phyloP scores from a whole-genome alignment of 2,888 invertebrate species.

The Cryptocephalus moraei region DNA sequence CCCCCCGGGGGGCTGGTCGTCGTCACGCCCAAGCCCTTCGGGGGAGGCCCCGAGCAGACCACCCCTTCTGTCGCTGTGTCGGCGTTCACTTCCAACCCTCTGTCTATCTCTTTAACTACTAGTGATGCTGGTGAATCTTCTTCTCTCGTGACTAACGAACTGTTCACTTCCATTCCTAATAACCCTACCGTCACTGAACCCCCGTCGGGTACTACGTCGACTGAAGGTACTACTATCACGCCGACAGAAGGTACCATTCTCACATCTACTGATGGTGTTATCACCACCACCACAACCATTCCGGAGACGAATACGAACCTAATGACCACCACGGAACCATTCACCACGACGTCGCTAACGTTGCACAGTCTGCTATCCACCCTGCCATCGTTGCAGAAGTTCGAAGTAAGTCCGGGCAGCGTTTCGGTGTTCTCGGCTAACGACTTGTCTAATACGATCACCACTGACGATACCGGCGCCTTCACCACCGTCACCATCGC shows the following conservation, averaged over 20 bases:
- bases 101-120: not conserved
- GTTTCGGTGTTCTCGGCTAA: constrained; percentile 35
- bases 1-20: constrained; percentile 23
- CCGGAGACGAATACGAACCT: constrained; percentile 15
- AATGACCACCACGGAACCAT: constrained; percentile 42
- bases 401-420: constrained; percentile 36
- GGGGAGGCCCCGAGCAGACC: not conserved
- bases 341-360: constrained; percentile 35
- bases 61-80: not conserved
- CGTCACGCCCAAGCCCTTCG: constrained; percentile 29
- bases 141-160: not conserved
- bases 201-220: not conserved
- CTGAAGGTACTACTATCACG: not conserved
- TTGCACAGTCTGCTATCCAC: constrained; percentile 16
- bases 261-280: not conserved
- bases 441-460: constrained; percentile 34
- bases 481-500: constrained; percentile 43
- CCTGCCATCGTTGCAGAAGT: constrained; percentile 24
- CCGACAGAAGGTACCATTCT: not conserved
- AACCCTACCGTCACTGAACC: not conserved
- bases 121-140: not conserved
- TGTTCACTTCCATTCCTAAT: not conserved
- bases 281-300: constrained; percentile 3
- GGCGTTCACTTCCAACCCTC: constrained; percentile 1
- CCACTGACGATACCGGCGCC: constrained; percentile 42